Evolutionary conservation across 2,797 vertebrate genomes (phyloP).

Genomic region (Kryptopterus vitreolus): DNA sequence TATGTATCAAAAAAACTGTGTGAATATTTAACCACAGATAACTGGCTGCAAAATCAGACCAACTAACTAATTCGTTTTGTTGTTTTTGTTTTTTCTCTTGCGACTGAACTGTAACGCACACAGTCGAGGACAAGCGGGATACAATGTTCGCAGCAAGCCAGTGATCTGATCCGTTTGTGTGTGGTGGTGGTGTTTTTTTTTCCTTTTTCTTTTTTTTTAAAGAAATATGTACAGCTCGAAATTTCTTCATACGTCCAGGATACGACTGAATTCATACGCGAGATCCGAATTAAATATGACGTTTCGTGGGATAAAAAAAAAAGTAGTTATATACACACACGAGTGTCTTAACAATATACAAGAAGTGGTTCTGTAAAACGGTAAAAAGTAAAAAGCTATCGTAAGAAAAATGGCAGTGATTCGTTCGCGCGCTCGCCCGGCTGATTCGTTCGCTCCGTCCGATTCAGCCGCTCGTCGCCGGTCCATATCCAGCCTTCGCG

Average conservation of each 20-base stretch:
- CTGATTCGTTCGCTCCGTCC: conserved; percentile 37
- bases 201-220: conserved; percentile 67
- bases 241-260: conserved; percentile 67
- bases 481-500: conserved; percentile 32
- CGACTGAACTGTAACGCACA: conserved; percentile 59
- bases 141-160: conserved; percentile 77
- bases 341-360: conserved; percentile 82
- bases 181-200: conserved; percentile 72
- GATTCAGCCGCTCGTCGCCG: conserved; percentile 66
- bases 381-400: conserved; percentile 82
- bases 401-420: conserved; percentile 96
- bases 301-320: conserved; percentile 71
- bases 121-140: conserved; percentile 76
- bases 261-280: conserved; percentile 75
- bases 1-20: conserved; percentile 80
- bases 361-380: conserved; percentile 88
- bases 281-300: conserved; percentile 72
- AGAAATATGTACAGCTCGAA: conserved; percentile 82
- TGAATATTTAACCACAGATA: conserved; percentile 72
- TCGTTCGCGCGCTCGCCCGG: conserved; percentile 64
- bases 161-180: conserved; percentile 83
- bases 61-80: conserved; percentile 22
- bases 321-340: conserved; percentile 82
- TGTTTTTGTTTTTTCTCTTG: conserved; percentile 18
- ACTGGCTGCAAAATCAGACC: conserved; percentile 62